Evolutionary conservation across 2,888 invertebrate species (phyloP), one percentile per base, ranked within the genome.

Genomic region (Lagria hirta): DNA sequence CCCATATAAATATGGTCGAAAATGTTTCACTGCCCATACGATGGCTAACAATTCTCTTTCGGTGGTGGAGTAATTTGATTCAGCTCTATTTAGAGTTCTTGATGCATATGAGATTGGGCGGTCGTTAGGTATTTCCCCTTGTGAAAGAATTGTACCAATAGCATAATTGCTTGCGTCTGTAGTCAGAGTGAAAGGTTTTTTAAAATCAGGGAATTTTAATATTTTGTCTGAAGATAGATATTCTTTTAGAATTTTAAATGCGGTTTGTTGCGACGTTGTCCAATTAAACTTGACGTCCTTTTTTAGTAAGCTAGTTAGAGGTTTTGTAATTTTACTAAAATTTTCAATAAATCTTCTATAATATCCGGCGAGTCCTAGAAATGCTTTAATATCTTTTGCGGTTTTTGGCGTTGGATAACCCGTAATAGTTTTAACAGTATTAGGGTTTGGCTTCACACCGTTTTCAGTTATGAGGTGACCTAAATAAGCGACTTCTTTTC

Each of bases 131-230:
- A 7, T 3, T n/a, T 3, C n/a, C 7, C 30, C 30, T 43, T 68
- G 66, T 0, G 60, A 54, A 3, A 62, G 34, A 2, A 65, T 56
- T 4, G 57, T 48, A 12, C 55, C 61, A 11, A 56, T 48, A 5
- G 57, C 62, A 36, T 40, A 55, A 21, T 55, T 58, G 13, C 53
- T 58, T 15, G 54, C 64, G 28, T 54, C 65, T 10, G 55, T 66
- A 3, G 56, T 58, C 7, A 60, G 38, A 42, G 38, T 53, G 37
- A 59, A 66, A 30, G 40, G 27, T 49, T 52, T 43, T 1, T 33
- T 20, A 43, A 60, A 62, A 49, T 66, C 57, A 3, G 65, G 64
- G 34, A 61, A 63, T 46, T 61, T 49, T 8, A 58, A 36, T 10
- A 60, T 7, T 8, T 49, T 49, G 10, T 46, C 36, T 1, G 33